phyloP scores from a whole-genome alignment of 2,888 invertebrate species.

The Dryobotodes eremita region DNA sequence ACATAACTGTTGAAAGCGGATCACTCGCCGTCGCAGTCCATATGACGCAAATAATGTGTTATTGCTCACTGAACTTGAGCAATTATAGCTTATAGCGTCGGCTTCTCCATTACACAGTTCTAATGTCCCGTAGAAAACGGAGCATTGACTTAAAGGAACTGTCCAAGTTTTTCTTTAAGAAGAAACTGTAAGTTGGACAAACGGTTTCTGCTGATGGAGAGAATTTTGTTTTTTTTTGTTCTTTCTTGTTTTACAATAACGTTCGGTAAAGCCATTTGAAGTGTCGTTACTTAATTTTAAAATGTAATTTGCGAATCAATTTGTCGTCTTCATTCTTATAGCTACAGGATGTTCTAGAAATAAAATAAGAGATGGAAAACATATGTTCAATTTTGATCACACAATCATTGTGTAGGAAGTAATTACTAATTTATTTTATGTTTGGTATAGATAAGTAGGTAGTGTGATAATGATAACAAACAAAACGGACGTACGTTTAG shows the following conservation, averaged over 20 bases:
- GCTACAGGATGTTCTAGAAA: no score
- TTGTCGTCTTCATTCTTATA: neutral
- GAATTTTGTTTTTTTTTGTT: neutral
- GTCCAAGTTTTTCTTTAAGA: constrained; percentile 43
- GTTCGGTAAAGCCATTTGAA: neutral
- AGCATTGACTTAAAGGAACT: constrained; percentile 36
- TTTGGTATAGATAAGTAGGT: neutral
- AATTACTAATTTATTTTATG: neutral
- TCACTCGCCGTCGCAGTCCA: constrained; percentile 68
- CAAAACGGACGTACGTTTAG: neutral
- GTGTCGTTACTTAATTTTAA: constrained; percentile 22
- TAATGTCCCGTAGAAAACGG: constrained; percentile 46
- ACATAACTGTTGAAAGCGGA: constrained; percentile 33
- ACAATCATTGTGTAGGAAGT: neutral
- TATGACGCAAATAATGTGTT: constrained; percentile 67
- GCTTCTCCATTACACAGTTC: constrained; percentile 41
- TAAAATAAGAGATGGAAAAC: neutral
- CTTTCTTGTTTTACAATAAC: neutral
- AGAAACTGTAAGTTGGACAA: constrained; percentile 24
- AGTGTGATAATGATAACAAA: neutral
- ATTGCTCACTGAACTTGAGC: constrained; percentile 55
- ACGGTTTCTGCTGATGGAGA: constrained; percentile 23
- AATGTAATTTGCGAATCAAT: constrained; percentile 11
- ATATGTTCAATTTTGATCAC: neutral
- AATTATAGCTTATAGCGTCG: constrained; percentile 40